Conservation (phyloP, 2,888 invertebrate species). For the Dendrolimus pini region DNA sequence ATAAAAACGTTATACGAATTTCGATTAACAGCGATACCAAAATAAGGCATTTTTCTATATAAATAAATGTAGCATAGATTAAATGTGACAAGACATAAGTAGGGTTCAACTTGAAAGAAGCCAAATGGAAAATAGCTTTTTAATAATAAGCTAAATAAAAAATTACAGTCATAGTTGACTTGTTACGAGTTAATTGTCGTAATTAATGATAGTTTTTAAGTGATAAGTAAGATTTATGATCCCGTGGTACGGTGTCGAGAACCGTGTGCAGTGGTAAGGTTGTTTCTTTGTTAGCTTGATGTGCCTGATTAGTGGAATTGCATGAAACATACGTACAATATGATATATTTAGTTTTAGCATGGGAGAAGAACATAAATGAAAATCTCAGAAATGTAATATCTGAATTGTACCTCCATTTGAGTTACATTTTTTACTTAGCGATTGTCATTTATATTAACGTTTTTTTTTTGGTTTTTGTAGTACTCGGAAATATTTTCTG, state of each 20-base stretch:
- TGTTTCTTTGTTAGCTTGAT: slow-evolving; percentile 56
- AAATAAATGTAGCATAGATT: slow-evolving; percentile 31
- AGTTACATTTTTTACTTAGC: too few relatives aligned
- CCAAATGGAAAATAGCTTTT: slow-evolving; percentile 69
- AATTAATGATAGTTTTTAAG: background rate
- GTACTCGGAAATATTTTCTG: too few relatives aligned
- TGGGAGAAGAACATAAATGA: too few relatives aligned
- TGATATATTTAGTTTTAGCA: too few relatives aligned
- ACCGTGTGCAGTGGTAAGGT: slow-evolving; percentile 33
- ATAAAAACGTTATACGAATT: slow-evolving; percentile 33
- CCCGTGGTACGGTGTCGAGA: slow-evolving; percentile 16
- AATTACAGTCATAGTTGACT: background rate
- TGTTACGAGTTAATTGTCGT: background rate
- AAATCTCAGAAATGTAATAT: too few relatives aligned
- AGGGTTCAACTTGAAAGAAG: slow-evolving; percentile 76
- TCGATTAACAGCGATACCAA: slow-evolving; percentile 59
- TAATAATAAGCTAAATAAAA: slow-evolving; percentile 8
- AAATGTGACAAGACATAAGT: slow-evolving; percentile 67
- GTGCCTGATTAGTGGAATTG: slow-evolving; percentile 57
- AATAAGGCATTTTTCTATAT: slow-evolving; percentile 56
- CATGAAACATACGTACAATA: slow-evolving; percentile 21
- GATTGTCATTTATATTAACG: too few relatives aligned
- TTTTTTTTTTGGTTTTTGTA: too few relatives aligned
- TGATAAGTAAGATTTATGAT: slow-evolving; percentile 20
- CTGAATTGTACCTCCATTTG: too few relatives aligned